Conservation (phyloP, 2,797 vertebrate genomes). For the Threskiornis aethiopicus region DNA sequence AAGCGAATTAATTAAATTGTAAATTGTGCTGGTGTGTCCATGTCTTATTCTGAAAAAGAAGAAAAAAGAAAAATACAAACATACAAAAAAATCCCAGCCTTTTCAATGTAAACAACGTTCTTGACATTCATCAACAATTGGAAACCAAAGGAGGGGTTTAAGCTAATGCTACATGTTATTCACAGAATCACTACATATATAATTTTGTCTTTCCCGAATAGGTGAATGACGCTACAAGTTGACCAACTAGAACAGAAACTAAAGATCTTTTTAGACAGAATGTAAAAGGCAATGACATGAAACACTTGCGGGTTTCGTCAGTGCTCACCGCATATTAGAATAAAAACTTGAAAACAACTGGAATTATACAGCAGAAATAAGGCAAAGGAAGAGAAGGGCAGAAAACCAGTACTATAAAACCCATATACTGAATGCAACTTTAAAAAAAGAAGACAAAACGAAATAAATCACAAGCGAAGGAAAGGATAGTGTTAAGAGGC, state of each 20-base stretch:
- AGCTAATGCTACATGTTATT: neutral
- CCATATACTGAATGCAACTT: neutral
- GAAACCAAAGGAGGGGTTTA: neutral
- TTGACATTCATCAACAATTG: neutral
- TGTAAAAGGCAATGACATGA: neutral
- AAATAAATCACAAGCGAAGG: neutral
- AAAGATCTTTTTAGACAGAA: neutral
- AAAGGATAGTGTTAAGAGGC: neutral
- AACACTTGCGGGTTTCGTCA: neutral
- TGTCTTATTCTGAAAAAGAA: neutral
- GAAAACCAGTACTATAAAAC: neutral
- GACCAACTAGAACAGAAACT: neutral
- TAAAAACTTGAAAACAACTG: neutral
- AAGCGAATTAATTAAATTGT: neutral
- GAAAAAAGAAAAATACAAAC: neutral
- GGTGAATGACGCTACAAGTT: neutral
- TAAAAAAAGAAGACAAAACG: neutral
- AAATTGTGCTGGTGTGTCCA: neutral
- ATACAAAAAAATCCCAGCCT: neutral
- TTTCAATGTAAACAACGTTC: neutral
- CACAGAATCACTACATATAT: neutral
- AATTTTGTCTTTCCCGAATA: neutral
- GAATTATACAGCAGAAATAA: neutral
- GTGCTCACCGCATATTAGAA: neutral
- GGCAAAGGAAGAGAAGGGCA: neutral